phyloP scores from a whole-genome alignment of 2,888 invertebrate genomes.

The Notodonta dromedarius region DNA sequence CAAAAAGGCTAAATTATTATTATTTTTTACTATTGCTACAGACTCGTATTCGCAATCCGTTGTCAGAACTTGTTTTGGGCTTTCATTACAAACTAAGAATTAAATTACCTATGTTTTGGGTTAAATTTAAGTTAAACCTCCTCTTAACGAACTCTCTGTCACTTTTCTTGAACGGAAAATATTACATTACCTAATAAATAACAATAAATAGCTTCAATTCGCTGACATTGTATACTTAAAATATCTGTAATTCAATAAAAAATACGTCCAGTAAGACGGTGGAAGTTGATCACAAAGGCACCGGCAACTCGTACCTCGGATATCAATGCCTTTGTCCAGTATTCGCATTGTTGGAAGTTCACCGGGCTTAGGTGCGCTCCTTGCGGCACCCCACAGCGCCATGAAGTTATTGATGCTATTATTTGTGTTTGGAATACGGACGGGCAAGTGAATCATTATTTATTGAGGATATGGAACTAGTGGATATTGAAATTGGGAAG shows the following conservation, averaged over 20 bases:
- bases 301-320: conserved; percentile 21
- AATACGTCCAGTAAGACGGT: conserved; percentile 20
- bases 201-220: not conserved
- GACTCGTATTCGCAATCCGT: too few relatives aligned
- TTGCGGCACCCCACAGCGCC: conserved; percentile 30
- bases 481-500: conserved; percentile 10
- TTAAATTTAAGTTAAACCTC: too few relatives aligned
- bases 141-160: too few relatives aligned
- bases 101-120: too few relatives aligned
- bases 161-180: not conserved
- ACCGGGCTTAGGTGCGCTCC: conserved; percentile 35
- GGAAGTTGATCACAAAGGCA: conserved; percentile 33
- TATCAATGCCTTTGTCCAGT: conserved; percentile 42
- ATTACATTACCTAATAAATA: not conserved
- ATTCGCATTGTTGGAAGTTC: conserved; percentile 43
- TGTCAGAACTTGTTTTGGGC: too few relatives aligned
- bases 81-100: too few relatives aligned
- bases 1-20: too few relatives aligned
- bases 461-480: conserved; percentile 27
- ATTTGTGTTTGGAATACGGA: conserved; percentile 30
- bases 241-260: conserved; percentile 34
- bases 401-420: conserved; percentile 32
- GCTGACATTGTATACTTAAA: not conserved
- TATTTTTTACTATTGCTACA: too few relatives aligned
- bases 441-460: conserved; percentile 19